Base-by-base conservation (phyloP, 2,113 vertebrate species). In the Campylorhamphus procurvoides region DNA sequence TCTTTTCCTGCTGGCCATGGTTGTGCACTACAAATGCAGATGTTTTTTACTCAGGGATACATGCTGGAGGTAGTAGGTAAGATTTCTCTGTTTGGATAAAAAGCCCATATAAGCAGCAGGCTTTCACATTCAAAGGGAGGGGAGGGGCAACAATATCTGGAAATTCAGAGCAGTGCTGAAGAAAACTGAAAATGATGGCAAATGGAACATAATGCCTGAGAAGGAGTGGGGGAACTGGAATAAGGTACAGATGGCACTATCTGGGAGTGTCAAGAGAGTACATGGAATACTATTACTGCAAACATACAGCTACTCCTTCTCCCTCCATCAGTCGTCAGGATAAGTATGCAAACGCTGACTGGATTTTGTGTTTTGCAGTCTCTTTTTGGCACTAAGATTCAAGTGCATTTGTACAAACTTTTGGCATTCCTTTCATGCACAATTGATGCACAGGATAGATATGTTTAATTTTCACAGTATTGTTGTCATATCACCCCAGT, bases 381-480 rank as follows among this genome's bases (percentile, higher is more conserved):
- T 91, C 44, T 9, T 74, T 85, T 67, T 44, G 33, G 63, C 33
- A 50, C 4, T 16, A 50, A 52, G 6, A 24, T 67, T 90, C 55
- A 77, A 59, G 2, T 44, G 10, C 14, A 71, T 12, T 40, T 77
- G 49, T 83, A 83, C 40, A 80, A 83, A 80, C 39, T 39, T 35
- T 73, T 0, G 0, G 4, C 9, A 44, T 71, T 24, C 25, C 8
- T 60, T 91, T 76, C 39, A 80, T 4, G 15, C 4, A 20, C 10
- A 42, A 64, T 56, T 59, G 42, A 69, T 42, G 4, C 39, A 27
- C 6, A 10, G 0, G 1, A 73, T 15, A 90, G 42, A 71, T 18
- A 20, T 1, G 8, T 47, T 92, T 53, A 7, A 35, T 66, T 56
- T 92, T 69, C 16, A 52, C 53, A 56, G 10, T 58, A 62, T 29